Percentiles rank a stretch among this genome's conserved stretches.
phyloP scores from a whole-genome alignment of 2,113 vertebrate genomes.

The Lepus europaeus region DNA sequence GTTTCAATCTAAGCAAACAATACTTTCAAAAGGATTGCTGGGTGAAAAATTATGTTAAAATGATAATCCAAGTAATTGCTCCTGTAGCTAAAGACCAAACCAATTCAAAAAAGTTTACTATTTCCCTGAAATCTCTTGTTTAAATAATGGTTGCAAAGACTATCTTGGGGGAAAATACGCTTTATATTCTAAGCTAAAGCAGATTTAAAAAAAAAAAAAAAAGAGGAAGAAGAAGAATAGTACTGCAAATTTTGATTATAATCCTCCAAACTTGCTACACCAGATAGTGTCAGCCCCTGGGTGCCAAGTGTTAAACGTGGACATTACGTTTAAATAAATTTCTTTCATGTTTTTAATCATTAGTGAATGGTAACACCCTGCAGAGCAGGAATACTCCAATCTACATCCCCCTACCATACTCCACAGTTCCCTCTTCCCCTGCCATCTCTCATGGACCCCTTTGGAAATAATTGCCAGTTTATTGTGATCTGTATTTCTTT shows the following conservation, averaged over 20 bases:
- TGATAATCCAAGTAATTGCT: conserved; percentile 80
- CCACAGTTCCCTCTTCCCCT: not conserved
- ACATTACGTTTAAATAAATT: conserved; percentile 66
- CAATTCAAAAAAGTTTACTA: conserved; percentile 68
- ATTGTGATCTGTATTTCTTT: not conserved
- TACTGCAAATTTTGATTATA: conserved; percentile 62
- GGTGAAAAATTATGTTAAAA: conserved; percentile 77
- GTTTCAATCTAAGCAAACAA: conserved; percentile 78
- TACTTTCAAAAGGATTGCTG: conserved; percentile 76
- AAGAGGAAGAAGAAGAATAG: not conserved
- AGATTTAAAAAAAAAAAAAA: conserved; percentile 51
- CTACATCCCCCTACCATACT: no score
- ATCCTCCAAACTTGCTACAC: conserved; percentile 51
- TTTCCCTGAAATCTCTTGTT: conserved; percentile 64
- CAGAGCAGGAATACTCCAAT: not conserved
- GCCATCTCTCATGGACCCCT: not conserved
- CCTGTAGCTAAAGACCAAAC: conserved; percentile 67
- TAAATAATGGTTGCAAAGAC: conserved; percentile 70
- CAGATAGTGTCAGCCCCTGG: not conserved
- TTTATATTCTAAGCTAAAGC: conserved; percentile 73
- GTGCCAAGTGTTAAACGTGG: conserved; percentile 43
- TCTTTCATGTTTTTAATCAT: conserved; percentile 50
- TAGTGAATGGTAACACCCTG: not conserved
- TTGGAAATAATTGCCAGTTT: conserved; percentile 13
- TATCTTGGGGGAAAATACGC: conserved; percentile 59